Conservation (phyloP, 2,797 vertebrate genomes). For the Eleutherodactylus coqui region DNA sequence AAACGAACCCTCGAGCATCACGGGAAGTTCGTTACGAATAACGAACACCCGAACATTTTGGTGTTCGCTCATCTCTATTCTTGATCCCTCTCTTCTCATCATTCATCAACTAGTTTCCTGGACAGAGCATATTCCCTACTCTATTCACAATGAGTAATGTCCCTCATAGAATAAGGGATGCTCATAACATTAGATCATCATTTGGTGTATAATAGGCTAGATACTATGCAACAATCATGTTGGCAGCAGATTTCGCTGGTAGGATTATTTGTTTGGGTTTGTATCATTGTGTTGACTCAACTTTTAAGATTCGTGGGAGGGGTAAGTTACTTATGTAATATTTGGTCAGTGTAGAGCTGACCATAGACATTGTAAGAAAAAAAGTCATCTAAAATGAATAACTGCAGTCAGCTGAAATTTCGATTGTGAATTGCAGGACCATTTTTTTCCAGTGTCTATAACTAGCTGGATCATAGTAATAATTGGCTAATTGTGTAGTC, state of each 20-base stretch:
- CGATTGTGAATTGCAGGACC: not conserved
- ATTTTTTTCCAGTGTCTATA: not conserved
- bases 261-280: not conserved
- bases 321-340: not conserved
- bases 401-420: not conserved
- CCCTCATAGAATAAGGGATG: not conserved
- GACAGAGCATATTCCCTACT: not conserved
- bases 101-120: not conserved
- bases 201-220: not conserved
- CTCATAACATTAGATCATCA: slow-evolving; percentile 3
- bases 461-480: not conserved
- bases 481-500: not conserved
- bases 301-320: not conserved
- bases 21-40: too few species aligned
- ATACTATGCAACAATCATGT: not conserved
- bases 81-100: not conserved
- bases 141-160: not conserved
- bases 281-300: not conserved
- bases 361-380: slow-evolving; percentile 3
- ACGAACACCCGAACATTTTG: too few species aligned
- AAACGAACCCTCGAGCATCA: too few species aligned
- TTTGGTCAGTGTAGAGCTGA: not conserved
- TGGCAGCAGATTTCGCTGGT: not conserved
- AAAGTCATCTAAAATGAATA: not conserved
- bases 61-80: too few species aligned